These are phyloP conservation scores for Notocelia uddmanniana DNA, from an alignment of 2,888 invertebrate genomes.

Conservation along the genomic window DNA sequence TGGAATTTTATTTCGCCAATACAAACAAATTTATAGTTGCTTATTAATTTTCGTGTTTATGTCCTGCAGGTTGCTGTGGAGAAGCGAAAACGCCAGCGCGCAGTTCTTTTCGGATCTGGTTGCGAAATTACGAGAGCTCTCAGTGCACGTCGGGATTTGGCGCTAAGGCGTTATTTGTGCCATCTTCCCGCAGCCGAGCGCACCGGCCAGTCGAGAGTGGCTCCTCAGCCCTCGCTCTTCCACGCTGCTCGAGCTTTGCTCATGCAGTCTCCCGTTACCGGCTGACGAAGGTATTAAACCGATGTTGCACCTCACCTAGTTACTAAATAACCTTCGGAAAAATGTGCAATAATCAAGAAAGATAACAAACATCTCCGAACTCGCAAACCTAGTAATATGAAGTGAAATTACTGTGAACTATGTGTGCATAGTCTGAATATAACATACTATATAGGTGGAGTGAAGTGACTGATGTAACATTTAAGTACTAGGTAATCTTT, in stretches of 20 bases:
- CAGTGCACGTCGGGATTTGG: constrained; percentile 92
- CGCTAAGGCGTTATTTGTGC: constrained; percentile 89
- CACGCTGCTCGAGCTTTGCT: constrained; percentile 84
- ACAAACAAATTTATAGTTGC: too few species aligned
- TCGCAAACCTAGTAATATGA: background rate
- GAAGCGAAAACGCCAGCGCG: constrained; percentile 86
- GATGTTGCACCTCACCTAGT: constrained; percentile 22
- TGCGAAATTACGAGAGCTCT: constrained; percentile 92
- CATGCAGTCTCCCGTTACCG: constrained; percentile 76
- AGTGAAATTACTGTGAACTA: constrained; percentile 34
- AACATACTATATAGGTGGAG: constrained; percentile 7
- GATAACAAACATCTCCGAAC: background rate
- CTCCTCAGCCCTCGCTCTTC: constrained; percentile 81
- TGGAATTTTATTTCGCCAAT: constrained; percentile 13
- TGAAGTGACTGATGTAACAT: constrained; percentile 25
- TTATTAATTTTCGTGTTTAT: too few species aligned
- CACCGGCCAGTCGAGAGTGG: constrained; percentile 77
- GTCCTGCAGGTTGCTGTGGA: constrained; percentile 86
- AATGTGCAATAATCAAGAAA: constrained; percentile 10
- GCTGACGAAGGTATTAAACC: constrained; percentile 64
- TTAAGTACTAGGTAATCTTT: constrained; percentile 6
- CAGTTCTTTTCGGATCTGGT: constrained; percentile 89
- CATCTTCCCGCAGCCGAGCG: constrained; percentile 88
- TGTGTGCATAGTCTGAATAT: constrained; percentile 47
- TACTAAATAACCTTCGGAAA: background rate